Evolutionary conservation across 2,113 vertebrate species (phyloP).

Genomic region (Dendrocopos noguchii): DNA sequence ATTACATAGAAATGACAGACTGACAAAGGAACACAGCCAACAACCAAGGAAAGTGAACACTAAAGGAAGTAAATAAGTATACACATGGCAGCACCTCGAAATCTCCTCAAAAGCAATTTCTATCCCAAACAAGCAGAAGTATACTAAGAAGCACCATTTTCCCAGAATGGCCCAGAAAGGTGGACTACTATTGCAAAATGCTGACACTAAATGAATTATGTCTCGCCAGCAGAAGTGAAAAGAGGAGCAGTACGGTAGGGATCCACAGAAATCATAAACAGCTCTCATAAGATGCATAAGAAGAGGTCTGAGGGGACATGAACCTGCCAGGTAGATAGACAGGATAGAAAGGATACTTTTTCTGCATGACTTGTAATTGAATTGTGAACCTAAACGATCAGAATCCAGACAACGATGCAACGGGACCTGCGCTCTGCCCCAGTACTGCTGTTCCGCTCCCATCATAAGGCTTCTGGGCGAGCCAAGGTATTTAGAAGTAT

Average conservation of each 20-base stretch:
- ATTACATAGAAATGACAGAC: neutral
- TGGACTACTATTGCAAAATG: neutral
- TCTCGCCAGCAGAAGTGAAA: neutral
- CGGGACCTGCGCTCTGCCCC: neutral
- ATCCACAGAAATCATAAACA: neutral
- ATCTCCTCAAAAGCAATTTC: neutral
- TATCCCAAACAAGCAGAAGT: neutral
- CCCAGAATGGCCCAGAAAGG: neutral
- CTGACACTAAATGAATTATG: neutral
- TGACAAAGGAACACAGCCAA: neutral
- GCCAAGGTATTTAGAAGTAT: neutral
- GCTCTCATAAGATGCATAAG: neutral
- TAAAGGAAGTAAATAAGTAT: neutral
- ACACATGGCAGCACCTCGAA: neutral
- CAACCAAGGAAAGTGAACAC: neutral
- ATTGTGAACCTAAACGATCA: neutral
- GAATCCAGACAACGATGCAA: neutral
- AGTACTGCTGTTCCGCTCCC: fast-evolving
- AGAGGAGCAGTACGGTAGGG: fast-evolving
- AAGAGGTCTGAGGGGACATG: neutral
- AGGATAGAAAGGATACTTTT: neutral
- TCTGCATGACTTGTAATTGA: neutral
- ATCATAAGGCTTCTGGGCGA: neutral
- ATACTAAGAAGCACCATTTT: neutral
- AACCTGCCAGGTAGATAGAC: neutral